phyloP scores from a whole-genome alignment of 92 coral and sea anemone species.

The Epizoanthus scotinus region DNA sequence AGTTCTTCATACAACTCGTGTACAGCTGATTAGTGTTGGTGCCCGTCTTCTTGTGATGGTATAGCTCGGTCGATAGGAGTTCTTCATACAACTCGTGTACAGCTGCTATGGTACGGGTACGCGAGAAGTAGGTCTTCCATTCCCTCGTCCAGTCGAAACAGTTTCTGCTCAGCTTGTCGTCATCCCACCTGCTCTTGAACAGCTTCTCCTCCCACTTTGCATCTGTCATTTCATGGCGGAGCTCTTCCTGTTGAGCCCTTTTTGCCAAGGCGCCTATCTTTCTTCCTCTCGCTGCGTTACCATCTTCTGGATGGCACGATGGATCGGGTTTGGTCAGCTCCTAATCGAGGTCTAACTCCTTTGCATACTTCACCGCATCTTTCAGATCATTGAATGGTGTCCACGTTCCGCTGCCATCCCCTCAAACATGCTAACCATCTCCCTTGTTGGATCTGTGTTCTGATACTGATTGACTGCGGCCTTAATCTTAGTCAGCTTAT shows the following conservation, averaged over 20 bases:
- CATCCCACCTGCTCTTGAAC: neutral
- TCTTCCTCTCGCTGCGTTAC: slow-evolving; percentile 8
- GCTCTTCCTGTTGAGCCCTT: no score
- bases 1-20: no score
- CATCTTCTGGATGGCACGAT: slow-evolving; percentile 17
- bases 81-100: slow-evolving; percentile 7
- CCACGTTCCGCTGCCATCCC: neutral
- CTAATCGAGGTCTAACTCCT: neutral
- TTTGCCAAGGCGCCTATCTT: slow-evolving; percentile 2
- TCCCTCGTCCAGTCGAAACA: slow-evolving; percentile 20
- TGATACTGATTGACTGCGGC: neutral
- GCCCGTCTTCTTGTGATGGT: slow-evolving; percentile 28
- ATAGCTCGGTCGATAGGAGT: slow-evolving; percentile 10
- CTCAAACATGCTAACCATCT: neutral
- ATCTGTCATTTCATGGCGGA: no score
- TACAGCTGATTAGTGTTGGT: neutral
- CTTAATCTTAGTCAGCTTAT: slow-evolving; percentile 8
- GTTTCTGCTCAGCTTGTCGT: neutral
- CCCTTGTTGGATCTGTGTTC: neutral
- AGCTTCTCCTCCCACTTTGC: neutral
- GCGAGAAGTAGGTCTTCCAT: slow-evolving; percentile 3
- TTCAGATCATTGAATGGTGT: slow-evolving; percentile 10
- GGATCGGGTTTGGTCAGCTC: neutral
- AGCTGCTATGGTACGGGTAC: slow-evolving; percentile 28
- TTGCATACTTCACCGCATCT: neutral